A percentile compares a stretch with the other conserved stretches of the same genome.
Evolutionary conservation across 2,888 invertebrate species (phyloP).

Genomic region (Yponomeuta evonymella): DNA sequence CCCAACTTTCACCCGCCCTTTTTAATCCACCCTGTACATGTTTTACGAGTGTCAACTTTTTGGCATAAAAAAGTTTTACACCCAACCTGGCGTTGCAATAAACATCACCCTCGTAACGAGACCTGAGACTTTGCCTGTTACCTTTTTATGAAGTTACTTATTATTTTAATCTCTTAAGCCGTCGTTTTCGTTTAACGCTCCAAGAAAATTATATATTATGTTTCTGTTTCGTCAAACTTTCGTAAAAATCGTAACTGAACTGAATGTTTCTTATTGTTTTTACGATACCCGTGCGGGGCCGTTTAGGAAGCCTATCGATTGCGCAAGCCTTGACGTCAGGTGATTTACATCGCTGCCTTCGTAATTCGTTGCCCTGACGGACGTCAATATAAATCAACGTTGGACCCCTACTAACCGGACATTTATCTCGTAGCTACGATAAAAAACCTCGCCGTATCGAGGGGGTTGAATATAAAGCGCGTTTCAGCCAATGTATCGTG

Average conservation of each 20-base stretch:
- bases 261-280: background rate
- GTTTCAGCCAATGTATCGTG: constrained; percentile 32
- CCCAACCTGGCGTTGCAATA: constrained; percentile 44
- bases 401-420: constrained; percentile 71
- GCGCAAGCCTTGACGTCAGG: constrained; percentile 29
- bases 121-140: constrained; percentile 26
- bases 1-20: constrained; percentile 41
- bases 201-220: background rate
- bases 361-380: constrained; percentile 71
- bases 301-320: background rate
- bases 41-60: constrained; percentile 68
- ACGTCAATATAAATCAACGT: constrained; percentile 71
- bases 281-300: background rate
- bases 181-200: constrained; percentile 25
- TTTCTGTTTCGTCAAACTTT: background rate
- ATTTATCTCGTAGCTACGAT: constrained; percentile 47
- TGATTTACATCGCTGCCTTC: constrained; percentile 68
- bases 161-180: constrained; percentile 53
- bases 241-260: background rate
- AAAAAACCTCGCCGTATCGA: constrained; percentile 30
- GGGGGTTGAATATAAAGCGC: constrained; percentile 31
- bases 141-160: constrained; percentile 45
- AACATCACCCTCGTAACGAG: constrained; percentile 45
- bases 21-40: constrained; percentile 65
- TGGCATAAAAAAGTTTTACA: constrained; percentile 59